Conservation (phyloP, 2,888 invertebrate species). For the Emesis castigata region DNA sequence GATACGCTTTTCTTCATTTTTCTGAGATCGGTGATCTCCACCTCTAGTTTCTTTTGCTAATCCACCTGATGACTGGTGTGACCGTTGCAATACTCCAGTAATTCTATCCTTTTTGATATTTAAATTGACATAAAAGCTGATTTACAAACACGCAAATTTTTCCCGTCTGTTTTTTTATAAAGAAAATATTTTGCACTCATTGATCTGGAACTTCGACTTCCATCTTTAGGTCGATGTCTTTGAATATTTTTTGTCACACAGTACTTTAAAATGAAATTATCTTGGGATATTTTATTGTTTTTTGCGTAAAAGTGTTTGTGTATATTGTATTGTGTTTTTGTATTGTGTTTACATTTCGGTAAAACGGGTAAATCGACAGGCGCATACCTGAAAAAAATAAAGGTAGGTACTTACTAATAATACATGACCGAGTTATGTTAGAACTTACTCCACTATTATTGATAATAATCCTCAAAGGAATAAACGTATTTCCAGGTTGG, state of each 20-base stretch:
- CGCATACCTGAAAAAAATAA: slow-evolving; percentile 9
- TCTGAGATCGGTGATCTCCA: slow-evolving; percentile 3
- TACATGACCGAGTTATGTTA: background rate
- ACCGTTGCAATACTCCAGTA: slow-evolving; percentile 12
- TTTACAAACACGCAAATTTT: slow-evolving; percentile 11
- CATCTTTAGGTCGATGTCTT: slow-evolving; percentile 19
- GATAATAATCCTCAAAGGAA: background rate
- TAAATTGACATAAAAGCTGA: slow-evolving; percentile 3
- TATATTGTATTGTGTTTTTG: slow-evolving; percentile 23
- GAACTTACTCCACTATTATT: background rate
- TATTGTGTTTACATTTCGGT: slow-evolving; percentile 10
- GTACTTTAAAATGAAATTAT: slow-evolving; percentile 17
- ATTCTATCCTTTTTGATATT: slow-evolving; percentile 12
- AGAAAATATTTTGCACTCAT: background rate
- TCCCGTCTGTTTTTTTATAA: slow-evolving; percentile 11
- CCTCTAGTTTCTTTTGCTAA: slow-evolving; percentile 15
- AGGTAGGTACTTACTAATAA: background rate
- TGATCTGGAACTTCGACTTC: background rate
- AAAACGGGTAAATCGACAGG: slow-evolving; percentile 10
- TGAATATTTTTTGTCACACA: slow-evolving; percentile 16
- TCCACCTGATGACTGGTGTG: slow-evolving; percentile 15
- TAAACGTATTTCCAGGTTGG: background rate
- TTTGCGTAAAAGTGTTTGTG: slow-evolving; percentile 15
- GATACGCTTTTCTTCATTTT: slow-evolving; percentile 6
- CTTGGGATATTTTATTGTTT: slow-evolving; percentile 14